These are phyloP conservation scores for Lasioglossum morio DNA, from an alignment of 2,888 invertebrate genomes.

Conservation along the genomic window DNA sequence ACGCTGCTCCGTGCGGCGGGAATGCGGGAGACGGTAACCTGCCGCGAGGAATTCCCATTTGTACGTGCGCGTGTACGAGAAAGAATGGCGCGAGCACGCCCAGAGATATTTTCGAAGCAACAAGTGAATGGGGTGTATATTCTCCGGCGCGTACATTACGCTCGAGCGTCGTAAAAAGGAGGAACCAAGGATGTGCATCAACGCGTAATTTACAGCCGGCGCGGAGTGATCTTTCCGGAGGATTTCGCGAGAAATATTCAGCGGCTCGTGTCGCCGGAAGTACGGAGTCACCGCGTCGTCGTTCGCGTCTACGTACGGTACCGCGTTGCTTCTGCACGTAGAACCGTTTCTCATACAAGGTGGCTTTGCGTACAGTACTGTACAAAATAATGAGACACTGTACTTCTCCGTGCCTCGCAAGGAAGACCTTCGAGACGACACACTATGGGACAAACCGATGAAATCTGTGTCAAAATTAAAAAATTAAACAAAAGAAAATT, in stretches of 20 bases:
- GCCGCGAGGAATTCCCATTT: slow-evolving; percentile 15
- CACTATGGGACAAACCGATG: no score
- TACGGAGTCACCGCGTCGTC: slow-evolving; percentile 35
- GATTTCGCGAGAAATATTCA: slow-evolving; percentile 48
- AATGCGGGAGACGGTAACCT: slow-evolving; percentile 1
- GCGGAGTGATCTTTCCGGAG: slow-evolving; percentile 31
- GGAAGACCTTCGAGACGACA: no score
- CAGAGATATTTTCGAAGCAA: slow-evolving; percentile 15
- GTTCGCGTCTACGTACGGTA: not conserved
- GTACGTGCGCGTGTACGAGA: not conserved
- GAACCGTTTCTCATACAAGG: not conserved
- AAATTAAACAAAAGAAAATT: no score
- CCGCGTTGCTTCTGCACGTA: not conserved
- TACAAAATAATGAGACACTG: not conserved
- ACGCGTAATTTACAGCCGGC: slow-evolving; percentile 47
- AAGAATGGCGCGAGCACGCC: not conserved
- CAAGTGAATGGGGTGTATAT: slow-evolving; percentile 22
- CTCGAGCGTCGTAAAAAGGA: slow-evolving; percentile 15
- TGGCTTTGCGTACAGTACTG: not conserved
- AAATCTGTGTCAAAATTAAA: no score
- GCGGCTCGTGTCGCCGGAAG: slow-evolving; percentile 45
- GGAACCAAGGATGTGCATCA: slow-evolving; percentile 41
- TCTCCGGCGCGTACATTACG: slow-evolving; percentile 8
- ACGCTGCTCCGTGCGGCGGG: not conserved
- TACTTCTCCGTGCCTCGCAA: no score